Evolutionary conservation across 2,888 invertebrate genomes (phyloP).

Genomic region (Argyresthia albistria): DNA sequence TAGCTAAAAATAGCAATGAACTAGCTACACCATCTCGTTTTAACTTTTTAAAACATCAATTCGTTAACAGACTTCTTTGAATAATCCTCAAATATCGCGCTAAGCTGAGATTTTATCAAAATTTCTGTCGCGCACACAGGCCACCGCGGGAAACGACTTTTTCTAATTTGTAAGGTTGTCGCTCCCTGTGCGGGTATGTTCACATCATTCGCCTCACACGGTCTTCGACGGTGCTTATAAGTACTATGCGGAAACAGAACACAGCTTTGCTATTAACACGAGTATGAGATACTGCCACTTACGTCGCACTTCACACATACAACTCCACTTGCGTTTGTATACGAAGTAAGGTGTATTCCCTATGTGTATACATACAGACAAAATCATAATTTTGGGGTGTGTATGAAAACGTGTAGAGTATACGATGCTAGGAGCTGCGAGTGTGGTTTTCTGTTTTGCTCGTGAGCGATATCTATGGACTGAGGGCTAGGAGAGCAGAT

Average conservation of each 20-base stretch:
- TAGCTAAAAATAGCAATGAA: no score
- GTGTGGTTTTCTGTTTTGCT: constrained; percentile 47
- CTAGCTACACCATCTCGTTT: background rate
- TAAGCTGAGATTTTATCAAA: background rate
- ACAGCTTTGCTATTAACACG: constrained; percentile 66
- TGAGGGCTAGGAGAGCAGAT: constrained; percentile 45
- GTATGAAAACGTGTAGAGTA: constrained; percentile 36
- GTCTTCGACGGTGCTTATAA: constrained; percentile 52
- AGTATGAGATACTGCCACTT: constrained; percentile 67
- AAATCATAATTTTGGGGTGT: background rate
- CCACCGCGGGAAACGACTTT: constrained; percentile 47
- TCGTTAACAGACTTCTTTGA: no score
- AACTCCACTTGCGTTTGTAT: constrained; percentile 19
- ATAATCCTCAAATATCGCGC: no score
- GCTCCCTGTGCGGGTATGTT: constrained; percentile 41
- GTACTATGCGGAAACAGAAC: constrained; percentile 62
- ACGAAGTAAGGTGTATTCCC: constrained; percentile 34
- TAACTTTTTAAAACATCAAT: no score
- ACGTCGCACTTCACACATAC: constrained; percentile 33
- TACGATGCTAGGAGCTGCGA: constrained; percentile 41
- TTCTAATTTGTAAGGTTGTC: constrained; percentile 69
- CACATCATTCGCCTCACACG: constrained; percentile 55
- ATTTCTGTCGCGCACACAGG: constrained; percentile 7
- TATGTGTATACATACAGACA: background rate
- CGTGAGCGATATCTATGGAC: constrained; percentile 59